Evolutionary conservation across 2,888 invertebrate genomes (phyloP), one percentile per base, ranked within the genome.

Genomic region (Sminthurides aquaticus): DNA sequence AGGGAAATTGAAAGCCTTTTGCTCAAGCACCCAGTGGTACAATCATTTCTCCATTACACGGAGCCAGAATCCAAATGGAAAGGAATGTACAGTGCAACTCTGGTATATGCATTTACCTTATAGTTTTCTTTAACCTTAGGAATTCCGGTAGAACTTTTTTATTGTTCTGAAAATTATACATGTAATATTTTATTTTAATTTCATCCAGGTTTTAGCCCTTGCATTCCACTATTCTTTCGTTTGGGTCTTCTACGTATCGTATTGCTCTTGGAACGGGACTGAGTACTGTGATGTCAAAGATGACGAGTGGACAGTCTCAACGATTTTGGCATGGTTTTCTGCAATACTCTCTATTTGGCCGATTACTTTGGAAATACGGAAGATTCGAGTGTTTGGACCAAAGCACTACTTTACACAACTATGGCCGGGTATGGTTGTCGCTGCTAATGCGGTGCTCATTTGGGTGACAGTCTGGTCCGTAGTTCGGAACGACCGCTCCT

Each of bases 1-100:
- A 18, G 3, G 1, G 57, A 57, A n/a, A 34, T 11, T 18, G 25
- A 22, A 2, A 43, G 11, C 43, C 26, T 25, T 20, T 48, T 62
- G 27, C 43, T 62, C 5, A 56, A 22, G 1, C 62, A 62, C 48
- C 62, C 62, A 15, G 5, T 62, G 2, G 57, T 57, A 8, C 15
- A 62, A n/a, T 56, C 62, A 25, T 62, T 57, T 29, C 57, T 62
- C n/a, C n/a, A n/a, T n/a, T n/a, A n/a, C n/a, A n/a, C n/a, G 22
- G 3, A 24, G 3, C 48, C 25, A 11, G 57, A 62, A 24, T 3
- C 8, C 18, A 56, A 56, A 1, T 18, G 20, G 3, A 56, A 62
- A 20, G 56, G 56, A 49, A 43, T 8, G 25, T 25, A 55, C 29
- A n/a, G n/a, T n/a, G n/a, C n/a, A n/a, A n/a, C n/a, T n/a, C n/a